Evolutionary conservation across 2,113 vertebrate genomes (phyloP).

Genomic region (Peromyscus leucopus): DNA sequence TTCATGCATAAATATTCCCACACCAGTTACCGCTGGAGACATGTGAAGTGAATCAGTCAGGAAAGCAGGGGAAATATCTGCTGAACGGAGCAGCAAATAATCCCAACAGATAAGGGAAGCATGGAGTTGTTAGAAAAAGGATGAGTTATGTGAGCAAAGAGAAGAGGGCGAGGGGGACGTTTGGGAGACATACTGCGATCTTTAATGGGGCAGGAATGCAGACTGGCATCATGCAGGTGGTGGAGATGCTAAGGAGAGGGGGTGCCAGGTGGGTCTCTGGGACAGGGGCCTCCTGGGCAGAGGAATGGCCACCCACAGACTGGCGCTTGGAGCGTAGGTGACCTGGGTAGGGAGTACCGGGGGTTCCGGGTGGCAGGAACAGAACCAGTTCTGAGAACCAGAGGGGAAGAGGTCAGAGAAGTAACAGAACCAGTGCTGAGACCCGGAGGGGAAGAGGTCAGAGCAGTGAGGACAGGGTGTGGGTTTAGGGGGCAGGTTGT

Average conservation of each 20-base stretch:
- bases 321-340: background rate
- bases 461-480: background rate
- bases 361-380: background rate
- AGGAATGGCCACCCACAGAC: background rate
- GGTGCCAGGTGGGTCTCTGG: background rate
- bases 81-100: background rate
- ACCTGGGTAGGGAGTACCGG: background rate
- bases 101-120: background rate
- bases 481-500: background rate
- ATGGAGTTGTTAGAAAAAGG: conserved; percentile 8
- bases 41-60: conserved; percentile 3
- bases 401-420: background rate
- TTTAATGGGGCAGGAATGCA: background rate
- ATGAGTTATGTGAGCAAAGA: background rate
- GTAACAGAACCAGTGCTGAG: background rate
- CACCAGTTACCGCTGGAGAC: background rate
- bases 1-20: background rate
- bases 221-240: too few relatives aligned
- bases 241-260: background rate
- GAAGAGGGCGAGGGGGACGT: background rate
- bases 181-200: background rate
- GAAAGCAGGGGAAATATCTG: background rate
- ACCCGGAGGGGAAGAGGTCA: background rate
- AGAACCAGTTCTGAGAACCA: background rate
- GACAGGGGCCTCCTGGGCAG: background rate